These are phyloP conservation scores for Blennius ocellaris DNA, from an alignment of 2,113 vertebrate species.

Conservation along the genomic window DNA sequence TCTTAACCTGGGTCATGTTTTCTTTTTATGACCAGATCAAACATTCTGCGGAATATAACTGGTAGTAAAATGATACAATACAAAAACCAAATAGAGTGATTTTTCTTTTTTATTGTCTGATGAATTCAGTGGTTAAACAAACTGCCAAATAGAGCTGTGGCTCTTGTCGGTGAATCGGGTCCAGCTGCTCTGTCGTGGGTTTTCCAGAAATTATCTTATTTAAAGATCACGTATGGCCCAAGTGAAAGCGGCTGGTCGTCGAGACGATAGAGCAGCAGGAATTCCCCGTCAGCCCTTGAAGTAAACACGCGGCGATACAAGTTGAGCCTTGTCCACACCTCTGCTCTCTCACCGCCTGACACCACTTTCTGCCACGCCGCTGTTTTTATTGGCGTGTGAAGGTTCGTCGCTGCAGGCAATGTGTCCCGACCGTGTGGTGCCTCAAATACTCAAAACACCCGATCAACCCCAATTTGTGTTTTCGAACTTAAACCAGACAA, in stretches of 20 bases:
- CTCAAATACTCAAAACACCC: conserved; percentile 20
- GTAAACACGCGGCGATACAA: conserved; percentile 41
- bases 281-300: conserved; percentile 31
- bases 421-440: not conserved
- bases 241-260: conserved; percentile 22
- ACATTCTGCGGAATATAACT: too few relatives aligned
- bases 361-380: not conserved
- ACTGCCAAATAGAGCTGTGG: too few relatives aligned
- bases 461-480: not conserved
- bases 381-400: conserved; percentile 46
- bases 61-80: too few relatives aligned
- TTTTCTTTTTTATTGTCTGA: too few relatives aligned
- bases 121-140: too few relatives aligned
- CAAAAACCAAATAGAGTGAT: too few relatives aligned
- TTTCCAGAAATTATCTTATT: conserved; percentile 9
- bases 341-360: not conserved
- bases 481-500: not conserved
- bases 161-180: too few relatives aligned
- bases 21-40: too few relatives aligned
- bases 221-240: not conserved
- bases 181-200: not conserved
- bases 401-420: conserved; percentile 16
- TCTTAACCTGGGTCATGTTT: too few relatives aligned
- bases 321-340: conserved; percentile 42
- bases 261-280: conserved; percentile 10